These are phyloP conservation scores for Hypsopygia costalis DNA, from an alignment of 2,888 invertebrate species.

Conservation along the genomic window DNA sequence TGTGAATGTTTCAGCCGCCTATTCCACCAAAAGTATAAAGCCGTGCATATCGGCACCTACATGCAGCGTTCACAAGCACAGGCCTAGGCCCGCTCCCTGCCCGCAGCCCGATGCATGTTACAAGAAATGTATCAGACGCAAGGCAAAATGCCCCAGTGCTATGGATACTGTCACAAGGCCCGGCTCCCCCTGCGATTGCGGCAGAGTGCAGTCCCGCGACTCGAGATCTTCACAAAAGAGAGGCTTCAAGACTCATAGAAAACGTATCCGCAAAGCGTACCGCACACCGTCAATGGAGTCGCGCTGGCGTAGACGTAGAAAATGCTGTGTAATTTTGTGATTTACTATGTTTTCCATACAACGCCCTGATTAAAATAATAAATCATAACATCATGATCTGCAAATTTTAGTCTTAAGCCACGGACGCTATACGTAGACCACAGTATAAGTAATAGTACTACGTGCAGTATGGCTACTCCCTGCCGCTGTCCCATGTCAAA, in stretches of 20 bases:
- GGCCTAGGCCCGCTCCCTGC: constrained; percentile 58
- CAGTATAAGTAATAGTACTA: too few relatives aligned
- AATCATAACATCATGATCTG: too few relatives aligned
- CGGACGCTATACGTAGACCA: too few relatives aligned
- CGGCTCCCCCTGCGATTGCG: constrained; percentile 52
- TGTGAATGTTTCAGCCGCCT: constrained; percentile 41
- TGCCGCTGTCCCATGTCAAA: too few relatives aligned
- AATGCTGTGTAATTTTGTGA: constrained; percentile 51
- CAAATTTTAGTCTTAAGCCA: too few relatives aligned
- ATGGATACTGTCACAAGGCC: constrained; percentile 44
- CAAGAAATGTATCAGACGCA: constrained; percentile 45
- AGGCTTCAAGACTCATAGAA: constrained; percentile 39
- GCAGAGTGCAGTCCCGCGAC: constrained; percentile 39
- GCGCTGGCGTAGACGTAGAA: constrained; percentile 39
- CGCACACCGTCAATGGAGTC: constrained; percentile 41
- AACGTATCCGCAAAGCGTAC: constrained; percentile 43
- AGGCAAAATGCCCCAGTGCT: constrained; percentile 56
- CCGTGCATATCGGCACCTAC: constrained; percentile 60
- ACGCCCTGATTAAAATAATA: too few relatives aligned
- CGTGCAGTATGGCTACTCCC: too few relatives aligned
- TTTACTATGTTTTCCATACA: neutral
- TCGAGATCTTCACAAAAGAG: constrained; percentile 34
- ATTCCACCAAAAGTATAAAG: constrained; percentile 45
- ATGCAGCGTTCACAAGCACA: constrained; percentile 57
- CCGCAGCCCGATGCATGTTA: constrained; percentile 60